These are phyloP conservation scores for Tychaedon coryphoeus DNA, from an alignment of 2,113 vertebrate genomes.

Conservation along the genomic window DNA sequence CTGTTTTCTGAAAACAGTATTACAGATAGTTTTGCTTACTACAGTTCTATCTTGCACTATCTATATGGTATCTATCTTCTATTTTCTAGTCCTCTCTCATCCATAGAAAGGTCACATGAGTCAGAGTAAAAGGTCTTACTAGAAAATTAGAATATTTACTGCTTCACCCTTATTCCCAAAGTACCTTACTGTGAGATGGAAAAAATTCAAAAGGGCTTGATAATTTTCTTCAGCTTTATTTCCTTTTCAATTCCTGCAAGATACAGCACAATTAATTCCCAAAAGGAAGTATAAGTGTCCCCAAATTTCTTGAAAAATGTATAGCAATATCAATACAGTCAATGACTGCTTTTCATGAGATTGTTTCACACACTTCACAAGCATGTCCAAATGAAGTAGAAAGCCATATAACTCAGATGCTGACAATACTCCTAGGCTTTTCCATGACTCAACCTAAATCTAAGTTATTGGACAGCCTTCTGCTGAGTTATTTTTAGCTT, in stretches of 20 bases:
- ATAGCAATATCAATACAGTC: background rate
- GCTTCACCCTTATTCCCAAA: background rate
- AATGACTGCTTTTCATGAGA: background rate
- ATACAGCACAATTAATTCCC: background rate
- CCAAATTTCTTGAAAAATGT: background rate
- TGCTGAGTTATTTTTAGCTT: conserved; percentile 50
- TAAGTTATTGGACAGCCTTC: background rate
- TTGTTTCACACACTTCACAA: background rate
- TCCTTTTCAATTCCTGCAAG: background rate
- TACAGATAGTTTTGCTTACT: background rate
- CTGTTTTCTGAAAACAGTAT: background rate
- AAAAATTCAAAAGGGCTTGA: background rate
- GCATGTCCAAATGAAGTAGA: background rate
- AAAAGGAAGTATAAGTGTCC: background rate
- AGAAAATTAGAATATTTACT: background rate
- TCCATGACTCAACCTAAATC: conserved; percentile 31
- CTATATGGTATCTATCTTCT: background rate
- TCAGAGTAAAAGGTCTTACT: background rate
- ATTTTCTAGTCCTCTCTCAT: background rate
- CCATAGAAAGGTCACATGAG: background rate
- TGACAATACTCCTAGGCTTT: conserved; percentile 6
- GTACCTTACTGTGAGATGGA: background rate
- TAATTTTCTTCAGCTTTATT: background rate
- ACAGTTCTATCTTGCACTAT: background rate
- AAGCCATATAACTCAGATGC: background rate